These are phyloP conservation scores for Leptinotarsa lineolata DNA, from an alignment of 1,140 invertebrate genomes.

Conservation along the genomic window DNA sequence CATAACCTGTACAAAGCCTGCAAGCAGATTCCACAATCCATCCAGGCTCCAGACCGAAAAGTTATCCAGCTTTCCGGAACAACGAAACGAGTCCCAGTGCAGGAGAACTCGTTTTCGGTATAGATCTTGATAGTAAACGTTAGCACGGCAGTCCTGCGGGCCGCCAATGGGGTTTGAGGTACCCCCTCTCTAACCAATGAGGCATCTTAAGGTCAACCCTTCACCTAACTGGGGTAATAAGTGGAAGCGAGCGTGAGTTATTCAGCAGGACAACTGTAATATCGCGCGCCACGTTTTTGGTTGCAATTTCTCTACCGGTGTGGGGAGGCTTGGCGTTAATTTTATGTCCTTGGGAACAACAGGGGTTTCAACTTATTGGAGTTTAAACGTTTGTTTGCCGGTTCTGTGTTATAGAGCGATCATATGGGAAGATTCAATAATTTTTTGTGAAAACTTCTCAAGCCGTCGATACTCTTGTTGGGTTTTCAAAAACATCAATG, in stretches of 20 bases:
- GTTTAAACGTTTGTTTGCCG: neutral
- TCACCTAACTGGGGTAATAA: conserved; percentile 40
- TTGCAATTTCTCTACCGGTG: conserved; percentile 35
- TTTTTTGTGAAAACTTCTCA: no score
- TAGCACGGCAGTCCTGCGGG: conserved; percentile 50
- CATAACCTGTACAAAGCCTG: no score
- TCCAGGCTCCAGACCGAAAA: neutral
- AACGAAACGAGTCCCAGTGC: neutral
- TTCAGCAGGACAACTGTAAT: conserved; percentile 39
- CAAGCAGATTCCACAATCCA: no score
- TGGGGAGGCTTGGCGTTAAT: conserved; percentile 26
- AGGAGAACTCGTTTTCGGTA: conserved; percentile 35
- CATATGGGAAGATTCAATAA: no score
- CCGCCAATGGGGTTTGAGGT: conserved; percentile 53
- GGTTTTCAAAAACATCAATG: no score
- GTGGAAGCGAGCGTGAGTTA: conserved; percentile 31
- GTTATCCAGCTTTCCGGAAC: neutral
- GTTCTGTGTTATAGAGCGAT: no score
- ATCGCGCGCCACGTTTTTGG: conserved; percentile 38
- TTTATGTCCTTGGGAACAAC: conserved; percentile 29
- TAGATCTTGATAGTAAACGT: conserved; percentile 55
- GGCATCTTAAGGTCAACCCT: conserved; percentile 53
- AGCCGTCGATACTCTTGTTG: no score
- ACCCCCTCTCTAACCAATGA: conserved; percentile 54
- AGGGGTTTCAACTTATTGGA: neutral